Evolutionary conservation across 23 tunicate genomes (phyloP), one percentile per base, ranked within the genome.

Genomic region (Halocynthia roretzi): DNA sequence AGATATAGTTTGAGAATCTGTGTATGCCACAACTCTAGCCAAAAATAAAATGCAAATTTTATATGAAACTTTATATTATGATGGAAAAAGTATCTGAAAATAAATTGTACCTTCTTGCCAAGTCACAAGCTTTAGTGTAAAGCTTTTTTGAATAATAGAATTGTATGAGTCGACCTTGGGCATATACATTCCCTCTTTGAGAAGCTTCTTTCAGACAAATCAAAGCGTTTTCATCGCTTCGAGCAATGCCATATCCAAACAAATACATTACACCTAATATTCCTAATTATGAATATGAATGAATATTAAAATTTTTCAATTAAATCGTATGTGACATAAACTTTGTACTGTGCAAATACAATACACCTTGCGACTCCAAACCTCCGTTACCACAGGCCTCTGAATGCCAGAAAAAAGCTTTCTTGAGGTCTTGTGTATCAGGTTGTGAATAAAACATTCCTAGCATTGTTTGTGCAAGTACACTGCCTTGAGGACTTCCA

Each of bases 361-460:
- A 58, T n/a, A 58, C 23, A 85, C 98, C 98, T 92, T 92, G 98
- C 11, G 98, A 87, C 79, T 92, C 98, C 56, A 92, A 63, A 68
- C 98, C 86, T 18, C 98, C 98, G 68, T 92, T 92, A n/a, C 98
- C 98, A 83, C 98, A 92, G 14, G 98, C 98, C 70, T 92, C 98
- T 5, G 98, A 92, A 75, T 92, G 98, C 98, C 98, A 92, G 70
- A 92, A 92, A 68, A 92, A 92, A 8, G 98, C 81, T 74, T 88
- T 79, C n/a, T 92, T 79, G 14, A 85, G 52, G 78, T 92, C 73
- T 8, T 86, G 74, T 54, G 82, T 86, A 51, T 92, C 98, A 15
- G 98, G 98, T 53, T 92, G 71, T 5, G 98, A 83, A 62, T 92
- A 92, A 8, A 92, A 80, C 98, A 92, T 92, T 14, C 98, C 98